phyloP scores from a whole-genome alignment of 2,888 invertebrate genomes.

The Drosophila paranaensis region DNA sequence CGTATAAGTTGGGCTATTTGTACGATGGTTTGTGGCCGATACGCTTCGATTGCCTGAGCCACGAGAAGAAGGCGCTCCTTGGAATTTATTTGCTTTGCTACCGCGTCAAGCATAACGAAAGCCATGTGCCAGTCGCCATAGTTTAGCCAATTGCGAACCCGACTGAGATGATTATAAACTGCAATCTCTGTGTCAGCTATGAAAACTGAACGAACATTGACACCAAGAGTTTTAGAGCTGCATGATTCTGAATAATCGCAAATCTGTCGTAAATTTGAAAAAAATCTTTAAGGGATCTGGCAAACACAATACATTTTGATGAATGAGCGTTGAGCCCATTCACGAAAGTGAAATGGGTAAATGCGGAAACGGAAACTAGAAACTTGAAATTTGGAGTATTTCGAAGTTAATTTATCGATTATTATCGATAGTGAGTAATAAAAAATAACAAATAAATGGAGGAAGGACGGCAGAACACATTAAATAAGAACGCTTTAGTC shows the following conservation, averaged over 20 bases:
- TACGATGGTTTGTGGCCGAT: constrained; percentile 38
- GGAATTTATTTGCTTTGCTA: constrained; percentile 24
- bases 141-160: constrained; percentile 25
- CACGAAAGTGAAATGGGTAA: too few species aligned
- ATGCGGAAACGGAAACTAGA: too few species aligned
- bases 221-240: constrained; percentile 8
- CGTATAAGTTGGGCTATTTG: constrained; percentile 44
- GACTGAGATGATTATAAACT: constrained; percentile 20
- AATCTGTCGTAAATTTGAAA: too few species aligned
- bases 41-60: constrained; percentile 25
- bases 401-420: too few species aligned
- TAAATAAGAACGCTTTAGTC: too few species aligned
- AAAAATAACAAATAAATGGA: too few species aligned
- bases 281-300: too few species aligned
- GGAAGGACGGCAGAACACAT: too few species aligned
- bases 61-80: constrained; percentile 36
- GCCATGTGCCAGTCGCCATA: constrained; percentile 49
- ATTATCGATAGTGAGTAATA: too few species aligned
- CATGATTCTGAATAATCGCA: constrained; percentile 25
- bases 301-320: too few species aligned
- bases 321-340: too few species aligned
- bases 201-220: constrained; percentile 11
- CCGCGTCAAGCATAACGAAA: constrained; percentile 30
- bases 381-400: too few species aligned
- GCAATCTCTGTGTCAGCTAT: constrained; percentile 15